phyloP scores from a whole-genome alignment of 2,888 invertebrate genomes.

The Tuberolachnus salignus region DNA sequence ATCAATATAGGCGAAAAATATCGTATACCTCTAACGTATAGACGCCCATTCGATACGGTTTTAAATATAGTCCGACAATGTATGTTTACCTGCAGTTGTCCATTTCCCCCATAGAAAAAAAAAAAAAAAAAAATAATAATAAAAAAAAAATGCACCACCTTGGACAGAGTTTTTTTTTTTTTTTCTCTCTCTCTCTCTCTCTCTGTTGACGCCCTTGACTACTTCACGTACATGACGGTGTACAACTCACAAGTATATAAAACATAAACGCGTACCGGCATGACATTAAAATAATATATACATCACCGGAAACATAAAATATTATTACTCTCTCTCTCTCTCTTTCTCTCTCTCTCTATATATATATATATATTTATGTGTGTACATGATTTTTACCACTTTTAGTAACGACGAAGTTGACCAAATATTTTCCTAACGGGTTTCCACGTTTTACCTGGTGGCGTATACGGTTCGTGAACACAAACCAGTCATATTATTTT shows the following conservation, averaged over 20 bases:
- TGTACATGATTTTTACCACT: neutral
- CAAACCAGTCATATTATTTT: neutral
- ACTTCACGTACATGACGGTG: neutral
- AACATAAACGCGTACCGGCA: neutral
- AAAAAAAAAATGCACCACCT: neutral
- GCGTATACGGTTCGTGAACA: neutral
- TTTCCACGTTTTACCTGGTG: neutral
- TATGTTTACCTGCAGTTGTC: no score
- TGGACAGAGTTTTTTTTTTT: neutral
- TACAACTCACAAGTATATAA: neutral
- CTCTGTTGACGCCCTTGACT: slow-evolving; percentile 3
- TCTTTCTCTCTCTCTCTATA: no score
- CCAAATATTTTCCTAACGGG: neutral
- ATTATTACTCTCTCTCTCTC: no score
- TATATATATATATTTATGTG: no score
- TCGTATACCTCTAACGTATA: no score
- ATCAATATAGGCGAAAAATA: no score
- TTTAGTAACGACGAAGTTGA: neutral
- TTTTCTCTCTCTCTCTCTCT: neutral
- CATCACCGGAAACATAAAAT: neutral
- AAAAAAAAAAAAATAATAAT: neutral
- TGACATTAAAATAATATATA: neutral
- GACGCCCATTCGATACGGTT: no score
- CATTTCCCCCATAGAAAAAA: no score
- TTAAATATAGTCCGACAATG: no score